Conservation (phyloP, 2,888 invertebrate species). For the Drosophila testacea region DNA sequence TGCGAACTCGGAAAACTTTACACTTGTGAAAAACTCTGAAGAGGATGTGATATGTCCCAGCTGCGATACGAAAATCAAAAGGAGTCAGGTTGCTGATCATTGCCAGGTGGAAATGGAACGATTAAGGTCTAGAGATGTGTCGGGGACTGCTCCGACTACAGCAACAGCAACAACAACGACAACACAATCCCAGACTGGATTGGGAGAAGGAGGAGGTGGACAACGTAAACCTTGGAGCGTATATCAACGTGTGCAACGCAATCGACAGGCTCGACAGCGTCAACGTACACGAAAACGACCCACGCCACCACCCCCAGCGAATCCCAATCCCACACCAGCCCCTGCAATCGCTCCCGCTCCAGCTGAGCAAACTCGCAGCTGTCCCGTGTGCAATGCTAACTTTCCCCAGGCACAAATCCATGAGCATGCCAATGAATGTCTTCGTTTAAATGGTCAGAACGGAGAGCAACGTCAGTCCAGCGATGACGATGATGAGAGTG, state of each 20-base stretch:
- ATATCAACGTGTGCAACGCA: constrained; percentile 90
- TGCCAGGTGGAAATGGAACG: constrained; percentile 92
- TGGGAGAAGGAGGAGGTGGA: constrained; percentile 10
- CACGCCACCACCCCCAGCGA: constrained; percentile 41
- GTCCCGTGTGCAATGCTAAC: constrained; percentile 93
- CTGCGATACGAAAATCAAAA: constrained; percentile 93
- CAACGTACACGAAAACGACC: constrained; percentile 88
- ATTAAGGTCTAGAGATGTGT: constrained; percentile 52
- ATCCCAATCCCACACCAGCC: constrained; percentile 21
- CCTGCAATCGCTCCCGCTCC: constrained; percentile 7
- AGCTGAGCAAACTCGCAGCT: constrained; percentile 86
- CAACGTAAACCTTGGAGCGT: constrained; percentile 88
- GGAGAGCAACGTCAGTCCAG: constrained; percentile 81
- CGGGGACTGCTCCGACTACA: not conserved
- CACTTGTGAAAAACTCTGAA: constrained; percentile 41
- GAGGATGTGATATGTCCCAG: constrained; percentile 91
- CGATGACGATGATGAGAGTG: constrained; percentile 89
- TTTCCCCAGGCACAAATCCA: constrained; percentile 90
- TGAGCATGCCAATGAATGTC: constrained; percentile 90
- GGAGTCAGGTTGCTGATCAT: constrained; percentile 93
- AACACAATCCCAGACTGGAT: constrained; percentile 1
- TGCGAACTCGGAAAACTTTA: constrained; percentile 62
- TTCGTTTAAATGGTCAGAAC: constrained; percentile 80
- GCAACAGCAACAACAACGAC: not conserved
- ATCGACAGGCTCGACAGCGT: constrained; percentile 88